phyloP scores from a whole-genome alignment of 2,888 invertebrate species.

The Diaperis boleti region DNA sequence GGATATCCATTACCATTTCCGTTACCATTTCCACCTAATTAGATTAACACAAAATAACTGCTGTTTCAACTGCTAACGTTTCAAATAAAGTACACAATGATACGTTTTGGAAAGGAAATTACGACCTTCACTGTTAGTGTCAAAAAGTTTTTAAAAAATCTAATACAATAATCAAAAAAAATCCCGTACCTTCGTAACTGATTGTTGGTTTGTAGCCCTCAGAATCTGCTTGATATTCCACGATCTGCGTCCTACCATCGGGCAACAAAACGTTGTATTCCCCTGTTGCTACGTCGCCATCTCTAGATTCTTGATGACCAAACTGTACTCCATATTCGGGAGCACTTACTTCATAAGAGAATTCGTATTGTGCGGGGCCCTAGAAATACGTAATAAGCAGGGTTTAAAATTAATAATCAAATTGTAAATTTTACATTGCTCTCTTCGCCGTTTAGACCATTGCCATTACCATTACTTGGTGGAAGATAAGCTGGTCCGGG shows the following conservation, averaged over 20 bases:
- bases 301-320: constrained; percentile 86
- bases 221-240: constrained; percentile 85
- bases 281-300: constrained; percentile 85
- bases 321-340: constrained; percentile 83
- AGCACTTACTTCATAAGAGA: constrained; percentile 87
- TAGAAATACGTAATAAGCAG: constrained; percentile 58
- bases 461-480: constrained; percentile 45
- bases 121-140: too few relatives aligned
- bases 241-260: constrained; percentile 88
- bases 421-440: constrained; percentile 37
- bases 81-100: too few relatives aligned
- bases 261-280: constrained; percentile 89
- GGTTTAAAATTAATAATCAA: background rate
- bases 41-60: too few relatives aligned
- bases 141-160: too few relatives aligned
- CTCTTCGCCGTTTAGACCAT: constrained; percentile 45
- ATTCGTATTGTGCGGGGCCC: constrained; percentile 90
- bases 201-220: constrained; percentile 86
- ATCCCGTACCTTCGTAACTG: too few relatives aligned
- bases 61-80: too few relatives aligned
- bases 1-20: too few relatives aligned
- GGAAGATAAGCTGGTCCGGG: constrained; percentile 2
- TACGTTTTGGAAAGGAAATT: too few relatives aligned
- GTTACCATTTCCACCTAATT: too few relatives aligned
- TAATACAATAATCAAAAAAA: too few relatives aligned